phyloP scores from a whole-genome alignment of 2,113 vertebrate species.

The Lathamus discolor region DNA sequence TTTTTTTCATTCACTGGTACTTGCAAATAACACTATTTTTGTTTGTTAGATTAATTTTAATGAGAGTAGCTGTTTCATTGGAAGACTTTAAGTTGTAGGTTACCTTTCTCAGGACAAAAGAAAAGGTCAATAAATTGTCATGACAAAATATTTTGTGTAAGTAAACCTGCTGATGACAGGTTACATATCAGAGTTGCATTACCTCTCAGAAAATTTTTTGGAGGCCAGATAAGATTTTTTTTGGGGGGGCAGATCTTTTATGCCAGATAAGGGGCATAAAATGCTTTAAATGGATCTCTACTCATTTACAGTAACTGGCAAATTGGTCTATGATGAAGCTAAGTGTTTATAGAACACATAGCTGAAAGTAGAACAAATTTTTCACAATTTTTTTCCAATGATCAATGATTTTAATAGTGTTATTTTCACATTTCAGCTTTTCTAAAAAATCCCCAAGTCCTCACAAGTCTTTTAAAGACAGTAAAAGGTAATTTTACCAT shows the following conservation, averaged over 20 bases:
- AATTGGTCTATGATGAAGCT: neutral
- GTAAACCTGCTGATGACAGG: neutral
- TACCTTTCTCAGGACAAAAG: neutral
- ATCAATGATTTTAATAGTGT: neutral
- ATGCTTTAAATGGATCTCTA: neutral
- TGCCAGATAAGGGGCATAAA: neutral
- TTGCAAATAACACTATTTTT: conserved; percentile 16
- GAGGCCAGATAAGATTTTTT: neutral
- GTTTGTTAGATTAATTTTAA: neutral
- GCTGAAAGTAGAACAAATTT: neutral
- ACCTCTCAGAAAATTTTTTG: neutral
- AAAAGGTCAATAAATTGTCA: neutral
- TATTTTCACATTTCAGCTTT: neutral
- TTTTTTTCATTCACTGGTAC: neutral
- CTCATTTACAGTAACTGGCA: neutral
- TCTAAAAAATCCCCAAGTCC: neutral
- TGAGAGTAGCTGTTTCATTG: neutral
- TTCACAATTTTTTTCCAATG: neutral
- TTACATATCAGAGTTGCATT: neutral
- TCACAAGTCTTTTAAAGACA: neutral
- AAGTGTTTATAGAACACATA: neutral
- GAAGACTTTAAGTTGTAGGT: neutral
- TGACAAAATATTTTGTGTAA: neutral
- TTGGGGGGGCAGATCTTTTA: neutral
- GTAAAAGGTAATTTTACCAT: neutral